Percentiles rank a stretch among this genome's conserved stretches.
Evolutionary conservation across 2,888 invertebrate species (phyloP).

Genomic region (Dryococelus australis): DNA sequence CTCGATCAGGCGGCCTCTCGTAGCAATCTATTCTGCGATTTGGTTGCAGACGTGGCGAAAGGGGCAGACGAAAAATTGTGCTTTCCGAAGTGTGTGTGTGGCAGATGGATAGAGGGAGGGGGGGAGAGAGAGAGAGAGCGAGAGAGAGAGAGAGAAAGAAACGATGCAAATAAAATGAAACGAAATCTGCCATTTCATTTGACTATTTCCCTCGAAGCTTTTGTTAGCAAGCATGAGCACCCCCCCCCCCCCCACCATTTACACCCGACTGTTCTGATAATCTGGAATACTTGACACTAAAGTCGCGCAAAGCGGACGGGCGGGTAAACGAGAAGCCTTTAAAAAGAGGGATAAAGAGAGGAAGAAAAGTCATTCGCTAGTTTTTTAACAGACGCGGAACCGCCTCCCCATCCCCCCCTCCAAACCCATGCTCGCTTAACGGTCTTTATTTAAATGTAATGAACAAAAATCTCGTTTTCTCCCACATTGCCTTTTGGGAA

Average conservation of each 20-base stretch:
- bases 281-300: conserved; percentile 23
- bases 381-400: conserved; percentile 27
- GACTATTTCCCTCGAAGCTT: conserved; percentile 8
- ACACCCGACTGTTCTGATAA: neutral
- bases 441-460: conserved; percentile 44
- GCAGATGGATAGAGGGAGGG: no score
- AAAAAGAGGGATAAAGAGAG: conserved; percentile 22
- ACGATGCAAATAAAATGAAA: neutral
- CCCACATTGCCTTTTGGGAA: conserved; percentile 41
- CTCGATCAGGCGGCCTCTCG: neutral
- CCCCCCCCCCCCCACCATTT: neutral
- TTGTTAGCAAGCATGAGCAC: neutral
- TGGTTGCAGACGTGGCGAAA: neutral
- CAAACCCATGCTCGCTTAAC: neutral
- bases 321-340: conserved; percentile 2
- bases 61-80: neutral
- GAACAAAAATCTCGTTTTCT: conserved; percentile 45
- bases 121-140: no score
- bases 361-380: conserved; percentile 29
- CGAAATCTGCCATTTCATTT: neutral
- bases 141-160: conserved; percentile 16
- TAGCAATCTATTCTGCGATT: neutral
- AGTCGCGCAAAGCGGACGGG: neutral
- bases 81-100: no score
- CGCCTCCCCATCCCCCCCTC: neutral